Evolutionary conservation across 2,797 vertebrate species (phyloP).

Genomic region (Artibeus lituratus): DNA sequence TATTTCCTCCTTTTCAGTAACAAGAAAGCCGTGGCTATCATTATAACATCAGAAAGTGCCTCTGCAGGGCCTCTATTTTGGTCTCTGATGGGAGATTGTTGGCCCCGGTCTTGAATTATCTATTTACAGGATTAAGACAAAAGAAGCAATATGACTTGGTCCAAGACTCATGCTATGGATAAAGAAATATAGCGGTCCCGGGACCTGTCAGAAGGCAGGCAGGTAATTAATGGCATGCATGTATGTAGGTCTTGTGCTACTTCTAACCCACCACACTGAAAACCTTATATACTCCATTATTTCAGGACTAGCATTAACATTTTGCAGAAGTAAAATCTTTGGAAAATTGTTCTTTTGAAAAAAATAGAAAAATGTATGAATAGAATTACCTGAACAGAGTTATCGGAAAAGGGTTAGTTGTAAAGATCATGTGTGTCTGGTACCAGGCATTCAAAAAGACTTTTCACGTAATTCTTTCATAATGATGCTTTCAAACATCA

Average conservation of each 20-base stretch:
- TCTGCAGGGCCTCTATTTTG: neutral
- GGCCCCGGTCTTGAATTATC: neutral
- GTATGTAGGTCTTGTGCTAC: neutral
- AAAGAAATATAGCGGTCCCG: neutral
- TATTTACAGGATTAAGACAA: neutral
- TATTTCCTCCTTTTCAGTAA: constrained; percentile 50
- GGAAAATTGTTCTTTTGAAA: neutral
- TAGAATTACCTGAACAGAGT: neutral
- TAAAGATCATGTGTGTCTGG: neutral
- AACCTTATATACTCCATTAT: neutral
- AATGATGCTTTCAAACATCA: neutral
- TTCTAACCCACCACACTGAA: neutral
- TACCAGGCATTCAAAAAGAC: neutral
- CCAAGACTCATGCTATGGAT: neutral
- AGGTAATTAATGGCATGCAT: neutral
- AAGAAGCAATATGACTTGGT: constrained; percentile 1
- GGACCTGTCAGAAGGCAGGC: neutral
- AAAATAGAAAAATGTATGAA: neutral
- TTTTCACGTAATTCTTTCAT: neutral
- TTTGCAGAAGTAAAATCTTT: constrained; percentile 17
- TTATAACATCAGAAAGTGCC: neutral
- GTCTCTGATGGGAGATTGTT: neutral
- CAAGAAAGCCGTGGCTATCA: constrained; percentile 23
- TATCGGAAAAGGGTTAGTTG: neutral
- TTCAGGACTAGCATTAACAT: neutral